Evolutionary conservation across 2,888 invertebrate genomes (phyloP), one percentile per base, ranked within the genome.

Genomic region (Elysia crispata): DNA sequence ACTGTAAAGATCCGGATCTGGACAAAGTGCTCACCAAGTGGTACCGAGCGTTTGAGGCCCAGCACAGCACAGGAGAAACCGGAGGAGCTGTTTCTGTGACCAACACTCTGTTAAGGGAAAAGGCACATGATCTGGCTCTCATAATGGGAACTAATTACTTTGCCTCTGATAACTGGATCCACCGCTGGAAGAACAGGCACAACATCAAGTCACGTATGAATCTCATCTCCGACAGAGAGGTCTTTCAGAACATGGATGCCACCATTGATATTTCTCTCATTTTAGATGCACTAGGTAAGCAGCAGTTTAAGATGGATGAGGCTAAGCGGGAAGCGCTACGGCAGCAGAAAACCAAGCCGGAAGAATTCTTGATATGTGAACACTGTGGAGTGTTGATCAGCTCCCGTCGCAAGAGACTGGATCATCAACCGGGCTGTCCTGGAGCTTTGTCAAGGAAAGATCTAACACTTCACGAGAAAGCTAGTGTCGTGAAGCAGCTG

Each of bases 101-200:
- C 31, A 80, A 76, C 33, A 41, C 70, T 5, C 60, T 80, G 5
- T 49, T 80, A 13, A 76, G 70, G 31, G 70, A 76, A n/a, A 80
- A 80, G 49, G 76, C 64, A 13, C 76, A 76, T 31, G 76, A 76
- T 3, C 54, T 80, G 20, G 80, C 76, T 20, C 20, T 70, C 15
- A 31, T 57, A 20, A 76, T 80, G 76, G 80, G 76, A 1, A 76
- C 67, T 18, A 20, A 54, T 18, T 80, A 76, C 33, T 76, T 76
- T 23, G 76, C 80, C 0, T 70, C 76, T 0, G 76, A 75, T 31
- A 80, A 80, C 70, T 80, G 80, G 80, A 80, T 80, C 20, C 41
- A 76, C 28, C 76, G 80, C 11, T 80, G 80, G 80, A 80, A 80
- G 64, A 31, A 80, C 25, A 28, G 80, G 25, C 80, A 80, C 64